These are phyloP conservation scores for Acropora yongei DNA, from an alignment of 64 coral and sea anemone species.

Conservation along the genomic window DNA sequence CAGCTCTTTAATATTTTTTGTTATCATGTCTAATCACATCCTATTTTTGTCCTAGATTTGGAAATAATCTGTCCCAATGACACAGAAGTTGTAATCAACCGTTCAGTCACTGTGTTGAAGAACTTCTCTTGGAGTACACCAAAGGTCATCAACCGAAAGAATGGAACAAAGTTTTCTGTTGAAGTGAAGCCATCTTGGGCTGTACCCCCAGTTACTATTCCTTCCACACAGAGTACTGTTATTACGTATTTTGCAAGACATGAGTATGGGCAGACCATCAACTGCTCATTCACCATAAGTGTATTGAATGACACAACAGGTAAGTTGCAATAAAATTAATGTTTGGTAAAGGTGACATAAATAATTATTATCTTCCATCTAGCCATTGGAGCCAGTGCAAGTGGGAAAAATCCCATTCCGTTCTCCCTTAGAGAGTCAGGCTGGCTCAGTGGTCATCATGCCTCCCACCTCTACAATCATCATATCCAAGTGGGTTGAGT, in stretches of 20 bases:
- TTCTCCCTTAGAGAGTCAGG: too few relatives aligned
- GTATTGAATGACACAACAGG: neutral
- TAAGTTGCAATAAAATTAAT: too few relatives aligned
- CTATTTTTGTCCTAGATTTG: neutral
- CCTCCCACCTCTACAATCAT: too few relatives aligned
- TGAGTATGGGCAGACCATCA: neutral
- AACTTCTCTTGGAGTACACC: slow-evolving; percentile 16
- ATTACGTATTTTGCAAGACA: neutral
- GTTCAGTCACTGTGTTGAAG: neutral
- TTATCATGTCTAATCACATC: neutral
- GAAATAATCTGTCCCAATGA: slow-evolving; percentile 10
- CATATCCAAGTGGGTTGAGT: too few relatives aligned
- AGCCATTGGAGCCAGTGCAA: too few relatives aligned
- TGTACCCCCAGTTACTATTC: neutral
- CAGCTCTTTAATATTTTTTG: neutral
- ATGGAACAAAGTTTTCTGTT: neutral
- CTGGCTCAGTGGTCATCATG: too few relatives aligned
- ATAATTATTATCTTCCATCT: too few relatives aligned
- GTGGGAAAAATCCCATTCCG: too few relatives aligned
- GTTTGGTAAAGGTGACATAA: too few relatives aligned
- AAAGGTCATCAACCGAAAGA: neutral
- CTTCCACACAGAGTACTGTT: neutral
- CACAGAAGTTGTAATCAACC: neutral
- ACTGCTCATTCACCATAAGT: slow-evolving; percentile 22
- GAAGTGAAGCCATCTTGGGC: slow-evolving; percentile 16